Base-by-base conservation (phyloP, 2,797 vertebrate species). In the Alouatta caraya region DNA sequence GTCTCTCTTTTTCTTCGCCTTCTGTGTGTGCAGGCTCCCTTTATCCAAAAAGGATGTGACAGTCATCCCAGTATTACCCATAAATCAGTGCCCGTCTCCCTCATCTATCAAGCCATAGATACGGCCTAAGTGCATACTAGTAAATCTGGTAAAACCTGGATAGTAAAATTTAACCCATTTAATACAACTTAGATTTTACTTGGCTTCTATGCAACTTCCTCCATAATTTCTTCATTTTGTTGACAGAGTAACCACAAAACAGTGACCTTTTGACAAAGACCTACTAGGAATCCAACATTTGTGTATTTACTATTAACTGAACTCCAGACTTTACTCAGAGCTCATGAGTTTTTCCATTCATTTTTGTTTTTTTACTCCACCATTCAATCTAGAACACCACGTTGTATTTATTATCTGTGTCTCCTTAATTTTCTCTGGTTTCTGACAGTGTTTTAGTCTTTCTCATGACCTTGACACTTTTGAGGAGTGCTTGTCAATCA, bases 141-240 rank as follows among this genome's bases (percentile, higher is more conserved):
- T 72, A 52, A 92, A 76, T 55, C 37, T 30, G 52, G 14, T 52
- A 81, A 94, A 89, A 48, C 42, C 13, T n/a, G 5, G 15, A 59
- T 82, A 76, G 82, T 88, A 88, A 88, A 70, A 37, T 70, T 70
- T 42, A 90, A 59, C 4, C 33, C n/a, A 55, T 33, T 88, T 94
- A 75, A 93, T 30, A 84, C 75, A 80, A 76, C 19, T 87, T 83
- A 21, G 5, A 21, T 67, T 94, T 52, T 83, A 52, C 39, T 80
- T 76, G 10, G 26, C 44, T 78, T 95, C 30, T 84, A 30, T 55
- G 22, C 33, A 73, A 5, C 48, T 59, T 91, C 15, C 28, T 46
- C 55, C 37, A 5, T 55, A 67, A 64, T 28, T n/a, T 93, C 72
- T 90, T 91, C 33, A 59, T 96, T 67, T 70, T 37, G 4, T 75